Evolutionary conservation across 2,113 vertebrate species (phyloP).

Genomic region (Corydoras maculifer): DNA sequence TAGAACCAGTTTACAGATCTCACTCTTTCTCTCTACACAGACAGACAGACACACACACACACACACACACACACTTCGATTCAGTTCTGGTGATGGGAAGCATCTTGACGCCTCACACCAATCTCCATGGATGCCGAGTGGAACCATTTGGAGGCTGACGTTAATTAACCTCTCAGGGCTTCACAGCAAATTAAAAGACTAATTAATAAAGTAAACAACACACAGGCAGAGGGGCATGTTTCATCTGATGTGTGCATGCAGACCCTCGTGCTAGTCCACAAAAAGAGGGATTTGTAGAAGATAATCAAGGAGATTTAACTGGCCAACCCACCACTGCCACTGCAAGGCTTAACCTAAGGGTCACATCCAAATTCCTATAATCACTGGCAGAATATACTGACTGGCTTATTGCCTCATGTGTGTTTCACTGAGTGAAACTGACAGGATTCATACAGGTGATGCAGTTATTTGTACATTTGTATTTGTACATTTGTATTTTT

Average conservation of each 20-base stretch:
- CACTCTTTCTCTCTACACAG: conserved; percentile 11
- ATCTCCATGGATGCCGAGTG: conserved; percentile 33
- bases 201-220: conserved; percentile 49
- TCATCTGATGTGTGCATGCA: conserved; percentile 28
- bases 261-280: conserved; percentile 5
- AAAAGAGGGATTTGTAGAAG: not conserved
- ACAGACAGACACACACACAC: conserved; percentile 22
- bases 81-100: conserved; percentile 38
- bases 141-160: conserved; percentile 36
- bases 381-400: too few relatives aligned
- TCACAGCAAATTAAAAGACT: conserved; percentile 45
- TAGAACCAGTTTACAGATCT: not conserved
- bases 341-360: not conserved
- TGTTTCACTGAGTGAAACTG: too few relatives aligned
- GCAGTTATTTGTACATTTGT: too few relatives aligned
- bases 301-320: not conserved
- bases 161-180: conserved; percentile 52
- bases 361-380: not conserved
- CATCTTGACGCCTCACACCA: conserved; percentile 27
- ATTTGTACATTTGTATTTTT: too few relatives aligned
- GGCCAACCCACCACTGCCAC: not conserved
- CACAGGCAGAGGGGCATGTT: conserved; percentile 22
- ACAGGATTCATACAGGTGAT: too few relatives aligned
- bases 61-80: conserved; percentile 40
- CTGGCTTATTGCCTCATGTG: too few relatives aligned